Evolutionary conservation across 2,113 vertebrate genomes (phyloP).

Genomic region (Petroica traversi): DNA sequence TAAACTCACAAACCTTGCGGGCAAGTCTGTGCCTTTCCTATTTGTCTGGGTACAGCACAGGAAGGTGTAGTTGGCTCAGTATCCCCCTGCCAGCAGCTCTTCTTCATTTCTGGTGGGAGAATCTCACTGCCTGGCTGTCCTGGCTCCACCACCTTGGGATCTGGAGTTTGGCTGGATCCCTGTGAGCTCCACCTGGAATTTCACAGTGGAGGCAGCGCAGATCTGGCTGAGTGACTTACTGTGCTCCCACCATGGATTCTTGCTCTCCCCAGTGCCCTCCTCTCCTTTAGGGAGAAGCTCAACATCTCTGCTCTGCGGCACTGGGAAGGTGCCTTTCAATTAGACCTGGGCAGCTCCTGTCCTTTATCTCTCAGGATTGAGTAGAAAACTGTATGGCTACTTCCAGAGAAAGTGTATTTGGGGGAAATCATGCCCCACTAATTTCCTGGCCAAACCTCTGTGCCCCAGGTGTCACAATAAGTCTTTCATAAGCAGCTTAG

Average conservation of each 20-base stretch:
- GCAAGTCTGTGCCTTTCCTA: rapidly evolving
- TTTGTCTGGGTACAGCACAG: not conserved
- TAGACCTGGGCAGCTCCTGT: not conserved
- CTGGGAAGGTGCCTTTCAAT: not conserved
- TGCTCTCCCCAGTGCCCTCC: not conserved
- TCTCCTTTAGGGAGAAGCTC: no score
- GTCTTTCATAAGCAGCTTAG: not conserved
- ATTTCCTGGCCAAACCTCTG: not conserved
- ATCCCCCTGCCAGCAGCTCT: not conserved
- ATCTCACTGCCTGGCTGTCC: not conserved
- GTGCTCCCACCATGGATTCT: not conserved
- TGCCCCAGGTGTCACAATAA: rapidly evolving
- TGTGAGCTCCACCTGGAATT: not conserved
- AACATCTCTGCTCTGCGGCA: not conserved
- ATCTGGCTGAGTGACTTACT: rapidly evolving
- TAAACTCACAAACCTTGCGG: not conserved
- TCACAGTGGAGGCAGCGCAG: rapidly evolving
- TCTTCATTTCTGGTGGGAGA: not conserved
- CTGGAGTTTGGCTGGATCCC: not conserved
- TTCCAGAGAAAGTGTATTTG: not conserved
- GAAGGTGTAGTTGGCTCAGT: not conserved
- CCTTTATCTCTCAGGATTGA: not conserved
- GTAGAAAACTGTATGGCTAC: not conserved
- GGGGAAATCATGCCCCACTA: not conserved
- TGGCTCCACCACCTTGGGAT: not conserved